A percentile compares a stretch with the other conserved stretches of the same genome.
These are phyloP conservation scores for Branchinecta lynchi DNA, from an alignment of 1,140 invertebrate species.

Conservation along the genomic window DNA sequence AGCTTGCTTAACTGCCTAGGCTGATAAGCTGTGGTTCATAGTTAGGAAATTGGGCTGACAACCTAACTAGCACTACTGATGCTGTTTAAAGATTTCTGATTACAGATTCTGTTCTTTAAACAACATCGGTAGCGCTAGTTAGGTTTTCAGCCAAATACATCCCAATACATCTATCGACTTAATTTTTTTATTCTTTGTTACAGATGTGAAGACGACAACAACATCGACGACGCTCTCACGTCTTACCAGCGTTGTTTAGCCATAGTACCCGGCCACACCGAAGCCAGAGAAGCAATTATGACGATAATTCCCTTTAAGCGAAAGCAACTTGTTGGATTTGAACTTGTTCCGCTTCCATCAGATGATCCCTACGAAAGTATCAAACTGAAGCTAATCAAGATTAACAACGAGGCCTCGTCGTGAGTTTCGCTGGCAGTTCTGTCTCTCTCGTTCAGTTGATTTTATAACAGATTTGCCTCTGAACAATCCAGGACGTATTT, in stretches of 20 bases:
- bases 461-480: slow-evolving; percentile 14
- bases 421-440: slow-evolving; percentile 45
- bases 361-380: background rate
- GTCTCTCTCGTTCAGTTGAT: slow-evolving; percentile 18
- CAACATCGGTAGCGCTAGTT: no score
- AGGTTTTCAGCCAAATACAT: no score
- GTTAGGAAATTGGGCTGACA: slow-evolving; percentile 2
- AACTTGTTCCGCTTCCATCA: slow-evolving; percentile 1
- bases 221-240: slow-evolving; percentile 64
- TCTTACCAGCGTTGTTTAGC: slow-evolving; percentile 63
- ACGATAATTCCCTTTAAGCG: slow-evolving; percentile 36
- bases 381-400: slow-evolving; percentile 28
- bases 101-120: no score
- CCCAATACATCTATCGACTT: background rate
- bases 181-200: slow-evolving; percentile 17
- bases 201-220: slow-evolving; percentile 30
- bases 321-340: slow-evolving; percentile 37
- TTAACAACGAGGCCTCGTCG: slow-evolving; percentile 37
- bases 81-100: background rate
- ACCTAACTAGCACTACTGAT: slow-evolving; percentile 13
- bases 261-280: slow-evolving; percentile 64
- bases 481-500: slow-evolving; percentile 14
- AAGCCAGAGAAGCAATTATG: slow-evolving; percentile 52
- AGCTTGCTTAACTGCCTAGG: no score
- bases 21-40: no score